Evolutionary conservation across 2,888 invertebrate genomes (phyloP).

Genomic region (Melolontha melolontha): DNA sequence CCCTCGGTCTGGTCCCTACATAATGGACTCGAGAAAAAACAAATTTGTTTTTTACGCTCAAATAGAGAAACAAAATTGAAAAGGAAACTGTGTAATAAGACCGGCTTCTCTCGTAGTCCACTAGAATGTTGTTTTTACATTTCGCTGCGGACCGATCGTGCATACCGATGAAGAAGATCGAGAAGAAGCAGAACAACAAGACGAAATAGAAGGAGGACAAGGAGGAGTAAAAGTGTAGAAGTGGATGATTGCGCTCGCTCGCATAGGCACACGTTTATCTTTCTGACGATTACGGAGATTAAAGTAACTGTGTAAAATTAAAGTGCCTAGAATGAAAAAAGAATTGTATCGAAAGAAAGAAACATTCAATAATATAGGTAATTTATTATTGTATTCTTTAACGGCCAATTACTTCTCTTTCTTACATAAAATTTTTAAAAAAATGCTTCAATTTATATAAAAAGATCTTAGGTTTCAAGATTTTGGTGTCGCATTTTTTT

Average conservation of each 20-base stretch:
- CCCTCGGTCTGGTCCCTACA: slow-evolving; percentile 41
- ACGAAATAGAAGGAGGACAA: neutral
- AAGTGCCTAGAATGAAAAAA: too few relatives aligned
- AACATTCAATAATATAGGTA: too few relatives aligned
- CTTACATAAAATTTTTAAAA: too few relatives aligned
- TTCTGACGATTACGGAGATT: too few relatives aligned
- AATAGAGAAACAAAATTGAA: slow-evolving; percentile 64
- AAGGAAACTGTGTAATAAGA: slow-evolving; percentile 62
- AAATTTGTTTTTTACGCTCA: slow-evolving; percentile 64
- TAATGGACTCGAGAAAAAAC: slow-evolving; percentile 64
- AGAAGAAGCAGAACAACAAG: slow-evolving; percentile 4
- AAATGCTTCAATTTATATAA: too few relatives aligned
- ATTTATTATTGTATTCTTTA: too few relatives aligned
- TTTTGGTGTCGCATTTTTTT: too few relatives aligned
- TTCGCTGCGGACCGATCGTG: slow-evolving; percentile 56
- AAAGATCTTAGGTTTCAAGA: too few relatives aligned
- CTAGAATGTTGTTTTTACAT: slow-evolving; percentile 56
- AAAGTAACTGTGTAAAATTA: too few relatives aligned
- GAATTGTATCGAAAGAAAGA: too few relatives aligned
- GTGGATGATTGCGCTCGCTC: neutral
- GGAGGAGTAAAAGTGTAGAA: neutral
- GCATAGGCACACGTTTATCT: slow-evolving; percentile 4
- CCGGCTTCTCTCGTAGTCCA: slow-evolving; percentile 47
- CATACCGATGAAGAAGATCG: slow-evolving; percentile 48
- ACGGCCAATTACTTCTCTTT: too few relatives aligned